Evolutionary conservation across 2,888 invertebrate genomes (phyloP), one percentile per base, ranked within the genome.

Genomic region (Megastigmus dorsalis): DNA sequence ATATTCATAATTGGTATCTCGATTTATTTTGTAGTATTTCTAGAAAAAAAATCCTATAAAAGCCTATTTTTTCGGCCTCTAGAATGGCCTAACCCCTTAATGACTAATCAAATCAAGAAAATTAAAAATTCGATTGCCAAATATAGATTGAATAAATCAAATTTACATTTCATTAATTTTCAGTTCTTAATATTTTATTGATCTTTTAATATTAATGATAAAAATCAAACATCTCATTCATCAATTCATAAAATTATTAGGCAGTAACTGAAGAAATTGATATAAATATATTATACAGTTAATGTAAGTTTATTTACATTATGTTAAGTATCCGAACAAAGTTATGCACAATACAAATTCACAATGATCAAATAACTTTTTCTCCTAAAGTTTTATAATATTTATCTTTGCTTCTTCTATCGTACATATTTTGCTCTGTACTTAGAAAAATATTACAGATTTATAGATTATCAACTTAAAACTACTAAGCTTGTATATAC

Each of bases 221-320:
- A 43, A 15, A 4, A 13, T 59, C 2, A 28, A 2, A 45, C 15
- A 36, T 33, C 30, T 60, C 10, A 13, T 41, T 45, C 13, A 13
- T 36, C 41, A 18, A 9, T 59, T 52, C 41, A 20, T 38, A 38
- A 60, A 69, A 30, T 26, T n/a, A n/a, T n/a, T n/a, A 48, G 59
- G 10, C 5, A 33, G 9, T 26, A 45, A 26, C 33, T 41, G 18
- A 23, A 33, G 6, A 41, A 48, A 55, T 28, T n/a, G n/a, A 30
- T 36, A 48, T 10, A 30, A 36, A 52, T 30, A 43, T 33, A 52
- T 9, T 41, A 28, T 50, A 62, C 18, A 43, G 9, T 38, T 15
- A 66, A 69, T 74, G 65, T 69, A 66, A 33, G 10, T 74, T 69
- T 70, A 75, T 75, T 75, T 75, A 70, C 66, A 75, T 66, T 66